phyloP scores from a whole-genome alignment of 2,113 vertebrate genomes.

The Scalopus aquaticus region DNA sequence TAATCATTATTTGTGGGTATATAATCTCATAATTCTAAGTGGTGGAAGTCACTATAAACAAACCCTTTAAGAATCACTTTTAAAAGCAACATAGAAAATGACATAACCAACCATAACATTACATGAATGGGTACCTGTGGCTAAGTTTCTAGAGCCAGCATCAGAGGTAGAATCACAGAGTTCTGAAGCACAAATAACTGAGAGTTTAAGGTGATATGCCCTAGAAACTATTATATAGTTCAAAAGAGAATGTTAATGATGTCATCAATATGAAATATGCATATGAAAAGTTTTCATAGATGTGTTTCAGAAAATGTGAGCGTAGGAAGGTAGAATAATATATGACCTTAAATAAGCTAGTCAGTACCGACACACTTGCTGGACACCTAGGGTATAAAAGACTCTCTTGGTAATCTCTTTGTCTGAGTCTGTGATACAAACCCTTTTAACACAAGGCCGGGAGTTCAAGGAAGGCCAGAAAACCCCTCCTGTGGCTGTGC shows the following conservation, averaged over 20 bases:
- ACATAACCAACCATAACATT: not conserved
- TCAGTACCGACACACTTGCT: not conserved
- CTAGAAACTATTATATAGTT: conserved; percentile 38
- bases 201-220: not conserved
- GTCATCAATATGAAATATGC: not conserved
- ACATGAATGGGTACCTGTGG: not conserved
- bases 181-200: conserved; percentile 15
- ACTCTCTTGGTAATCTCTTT: not conserved
- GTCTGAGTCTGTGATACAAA: not conserved
- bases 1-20: not conserved
- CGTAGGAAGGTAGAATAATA: not conserved
- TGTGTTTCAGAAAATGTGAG: not conserved
- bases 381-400: not conserved
- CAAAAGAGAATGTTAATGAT: not conserved
- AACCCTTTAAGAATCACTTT: conserved; percentile 13
- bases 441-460: not conserved
- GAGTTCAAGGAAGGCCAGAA: not conserved
- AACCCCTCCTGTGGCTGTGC: not conserved
- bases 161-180: not conserved
- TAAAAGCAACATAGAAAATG: conserved; percentile 32
- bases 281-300: not conserved
- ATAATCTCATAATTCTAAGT: not conserved
- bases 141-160: conserved; percentile 2
- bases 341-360: not conserved
- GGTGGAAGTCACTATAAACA: conserved; percentile 31